These are phyloP conservation scores for Tupaia tana DNA, from an alignment of 2,113 vertebrate genomes.

Conservation along the genomic window DNA sequence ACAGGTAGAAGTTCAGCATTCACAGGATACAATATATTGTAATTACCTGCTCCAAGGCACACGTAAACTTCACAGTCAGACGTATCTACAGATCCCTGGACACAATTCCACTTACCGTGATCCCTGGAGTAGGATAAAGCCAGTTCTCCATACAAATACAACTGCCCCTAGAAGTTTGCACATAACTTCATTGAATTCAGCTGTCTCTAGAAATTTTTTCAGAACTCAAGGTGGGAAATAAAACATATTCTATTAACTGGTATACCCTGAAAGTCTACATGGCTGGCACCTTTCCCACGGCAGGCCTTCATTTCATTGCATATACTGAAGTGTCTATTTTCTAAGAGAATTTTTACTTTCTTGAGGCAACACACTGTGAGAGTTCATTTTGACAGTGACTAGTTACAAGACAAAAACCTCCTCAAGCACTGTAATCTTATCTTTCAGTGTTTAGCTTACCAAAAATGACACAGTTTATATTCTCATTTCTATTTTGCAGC, in stretches of 20 bases:
- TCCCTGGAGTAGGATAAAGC: background rate
- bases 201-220: background rate
- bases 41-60: background rate
- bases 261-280: background rate
- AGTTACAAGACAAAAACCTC: constrained; percentile 70
- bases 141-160: background rate
- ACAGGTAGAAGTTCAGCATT: background rate
- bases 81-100: background rate
- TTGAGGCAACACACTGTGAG: constrained; percentile 69
- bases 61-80: fast-evolving
- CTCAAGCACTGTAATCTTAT: constrained; percentile 68
- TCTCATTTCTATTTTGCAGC: constrained; percentile 67
- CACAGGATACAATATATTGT: background rate
- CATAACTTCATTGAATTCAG: background rate
- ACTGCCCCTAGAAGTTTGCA: background rate
- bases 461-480: constrained; percentile 69
- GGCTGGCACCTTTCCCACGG: background rate
- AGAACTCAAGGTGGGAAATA: background rate
- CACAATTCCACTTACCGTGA: fast-evolving
- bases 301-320: background rate
- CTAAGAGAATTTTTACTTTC: constrained; percentile 68
- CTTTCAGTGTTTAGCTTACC: constrained; percentile 68
- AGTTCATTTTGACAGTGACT: constrained; percentile 76
- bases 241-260: background rate
- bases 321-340: constrained; percentile 69